phyloP scores from a whole-genome alignment of 1,140 invertebrate species.

The Brachionus asplanchnoidis region DNA sequence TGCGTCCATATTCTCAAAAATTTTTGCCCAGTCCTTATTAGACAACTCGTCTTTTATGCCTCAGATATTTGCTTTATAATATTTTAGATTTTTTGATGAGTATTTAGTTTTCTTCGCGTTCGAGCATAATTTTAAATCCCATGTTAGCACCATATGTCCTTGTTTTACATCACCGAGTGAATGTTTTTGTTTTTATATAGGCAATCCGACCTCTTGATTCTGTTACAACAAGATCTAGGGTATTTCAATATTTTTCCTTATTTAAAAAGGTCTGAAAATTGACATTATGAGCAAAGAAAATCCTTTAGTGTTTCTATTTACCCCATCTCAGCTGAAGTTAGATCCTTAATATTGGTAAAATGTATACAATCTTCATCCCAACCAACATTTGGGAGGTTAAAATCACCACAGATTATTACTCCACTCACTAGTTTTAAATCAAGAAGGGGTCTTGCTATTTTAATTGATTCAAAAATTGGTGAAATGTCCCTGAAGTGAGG shows the following conservation, averaged over 20 bases:
- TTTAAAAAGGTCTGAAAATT: not conserved
- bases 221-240: not conserved
- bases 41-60: too few species aligned
- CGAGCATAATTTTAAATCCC: not conserved
- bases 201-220: not conserved
- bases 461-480: not conserved
- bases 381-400: too few species aligned
- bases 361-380: too few species aligned
- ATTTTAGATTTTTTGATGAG: not conserved
- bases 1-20: too few species aligned
- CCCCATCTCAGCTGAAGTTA: too few species aligned
- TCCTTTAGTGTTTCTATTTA: not conserved
- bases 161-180: not conserved
- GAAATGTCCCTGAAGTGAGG: not conserved
- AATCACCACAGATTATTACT: too few species aligned
- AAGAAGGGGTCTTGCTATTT: not conserved
- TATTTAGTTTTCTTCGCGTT: not conserved
- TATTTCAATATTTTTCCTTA: not conserved
- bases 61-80: not conserved
- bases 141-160: not conserved
- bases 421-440: too few species aligned
- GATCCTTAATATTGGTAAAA: too few species aligned
- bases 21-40: too few species aligned
- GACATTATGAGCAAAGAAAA: not conserved
- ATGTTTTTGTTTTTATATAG: not conserved